Evolutionary conservation across 1,140 invertebrate genomes (phyloP).

Genomic region (Anthonomus grandis): DNA sequence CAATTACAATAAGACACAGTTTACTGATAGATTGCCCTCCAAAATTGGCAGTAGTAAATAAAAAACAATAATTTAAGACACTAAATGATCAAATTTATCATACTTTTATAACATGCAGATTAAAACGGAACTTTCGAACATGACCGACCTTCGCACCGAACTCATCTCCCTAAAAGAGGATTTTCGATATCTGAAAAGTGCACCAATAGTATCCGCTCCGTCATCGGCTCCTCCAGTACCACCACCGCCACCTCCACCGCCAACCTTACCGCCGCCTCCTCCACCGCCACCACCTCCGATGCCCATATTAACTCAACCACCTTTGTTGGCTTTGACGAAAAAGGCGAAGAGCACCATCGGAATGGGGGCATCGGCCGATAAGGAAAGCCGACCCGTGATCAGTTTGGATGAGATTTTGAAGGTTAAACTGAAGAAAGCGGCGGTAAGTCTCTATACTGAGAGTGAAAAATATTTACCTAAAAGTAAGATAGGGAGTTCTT

Average conservation of each 20-base stretch:
- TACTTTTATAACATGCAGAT: constrained; percentile 9
- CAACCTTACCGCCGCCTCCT: constrained; percentile 27
- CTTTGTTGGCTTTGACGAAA: constrained; percentile 3
- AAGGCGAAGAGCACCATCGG: constrained; percentile 11
- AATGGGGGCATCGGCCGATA: background rate
- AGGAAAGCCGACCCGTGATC: constrained; percentile 33
- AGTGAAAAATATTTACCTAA: no score
- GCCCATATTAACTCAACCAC: background rate
- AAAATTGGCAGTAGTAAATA: background rate
- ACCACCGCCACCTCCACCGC: constrained; percentile 34
- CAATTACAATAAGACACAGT: background rate
- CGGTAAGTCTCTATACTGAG: constrained; percentile 32
- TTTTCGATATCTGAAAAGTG: constrained; percentile 10
- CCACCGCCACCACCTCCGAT: constrained; percentile 26
- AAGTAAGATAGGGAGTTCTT: no score
- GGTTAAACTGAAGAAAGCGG: constrained; percentile 38
- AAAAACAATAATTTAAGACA: background rate
- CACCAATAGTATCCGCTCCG: constrained; percentile 5
- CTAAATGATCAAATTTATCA: background rate
- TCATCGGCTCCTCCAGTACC: constrained; percentile 27
- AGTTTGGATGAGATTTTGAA: constrained; percentile 40
- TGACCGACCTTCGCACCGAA: constrained; percentile 23
- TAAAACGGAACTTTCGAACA: constrained; percentile 13
- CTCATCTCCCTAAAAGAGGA: constrained; percentile 18
- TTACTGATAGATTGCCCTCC: background rate